phyloP scores from a whole-genome alignment of 2,888 invertebrate species.

The Melieria crassipennis region DNA sequence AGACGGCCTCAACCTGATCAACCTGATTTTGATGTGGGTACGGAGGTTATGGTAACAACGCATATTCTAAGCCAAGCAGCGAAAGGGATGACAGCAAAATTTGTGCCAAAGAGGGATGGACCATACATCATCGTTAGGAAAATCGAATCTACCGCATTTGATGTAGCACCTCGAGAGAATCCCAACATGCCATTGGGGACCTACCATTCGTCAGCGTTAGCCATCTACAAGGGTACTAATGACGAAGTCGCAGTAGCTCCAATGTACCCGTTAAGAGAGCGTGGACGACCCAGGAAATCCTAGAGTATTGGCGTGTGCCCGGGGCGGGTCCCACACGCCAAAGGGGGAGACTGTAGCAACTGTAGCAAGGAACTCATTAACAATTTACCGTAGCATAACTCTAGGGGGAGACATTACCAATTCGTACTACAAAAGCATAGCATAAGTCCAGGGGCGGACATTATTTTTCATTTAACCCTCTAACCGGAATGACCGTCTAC shows the following conservation, averaged over 20 bases:
- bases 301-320: background rate
- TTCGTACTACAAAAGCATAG: no score
- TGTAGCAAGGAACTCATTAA: no score
- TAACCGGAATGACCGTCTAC: no score
- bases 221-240: constrained; percentile 1
- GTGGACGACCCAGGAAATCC: background rate
- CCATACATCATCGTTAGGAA: constrained; percentile 2
- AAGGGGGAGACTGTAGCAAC: no score
- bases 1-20: background rate
- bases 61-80: background rate
- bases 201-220: constrained; percentile 5
- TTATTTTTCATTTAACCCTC: no score
- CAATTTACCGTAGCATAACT: no score
- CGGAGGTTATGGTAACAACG: constrained; percentile 3
- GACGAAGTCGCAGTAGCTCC: background rate
- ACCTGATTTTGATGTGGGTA: background rate
- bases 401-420: no score
- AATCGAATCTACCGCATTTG: background rate
- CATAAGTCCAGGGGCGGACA: no score
- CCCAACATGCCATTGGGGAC: constrained; percentile 1
- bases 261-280: background rate
- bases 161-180: background rate
- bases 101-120: no score
- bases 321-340: background rate
- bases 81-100: background rate